Conservation (phyloP, 2,888 invertebrate species). For the Myopa testacea region DNA sequence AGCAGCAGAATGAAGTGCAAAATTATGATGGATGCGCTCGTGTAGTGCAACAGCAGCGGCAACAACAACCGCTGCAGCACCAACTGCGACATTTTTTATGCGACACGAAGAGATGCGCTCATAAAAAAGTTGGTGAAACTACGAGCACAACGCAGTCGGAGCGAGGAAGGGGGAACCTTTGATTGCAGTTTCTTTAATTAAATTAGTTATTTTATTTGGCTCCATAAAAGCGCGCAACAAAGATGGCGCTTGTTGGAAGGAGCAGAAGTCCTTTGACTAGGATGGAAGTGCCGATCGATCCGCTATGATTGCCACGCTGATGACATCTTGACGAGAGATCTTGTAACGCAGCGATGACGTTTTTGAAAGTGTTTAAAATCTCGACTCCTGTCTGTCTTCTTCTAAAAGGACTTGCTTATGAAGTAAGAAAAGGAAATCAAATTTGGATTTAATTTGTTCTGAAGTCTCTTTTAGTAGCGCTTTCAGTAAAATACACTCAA, state of each 20-base stretch:
- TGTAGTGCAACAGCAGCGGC: conserved; percentile 4
- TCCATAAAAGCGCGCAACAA: conserved; percentile 30
- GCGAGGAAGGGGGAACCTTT: conserved; percentile 35
- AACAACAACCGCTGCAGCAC: not conserved
- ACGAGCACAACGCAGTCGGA: not conserved
- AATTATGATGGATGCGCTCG: conserved; percentile 35
- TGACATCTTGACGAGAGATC: too few species aligned
- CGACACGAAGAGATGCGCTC: conserved; percentile 33
- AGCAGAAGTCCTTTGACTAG: not conserved
- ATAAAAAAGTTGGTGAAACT: conserved; percentile 36
- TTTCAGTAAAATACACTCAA: not conserved
- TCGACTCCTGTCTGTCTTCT: not conserved
- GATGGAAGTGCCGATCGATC: not conserved
- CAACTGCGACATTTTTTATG: conserved; percentile 36
- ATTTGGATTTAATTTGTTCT: not conserved
- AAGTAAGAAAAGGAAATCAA: not conserved
- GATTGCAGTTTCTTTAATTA: conserved; percentile 51
- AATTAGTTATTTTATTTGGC: conserved; percentile 48
- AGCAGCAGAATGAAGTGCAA: conserved; percentile 26
- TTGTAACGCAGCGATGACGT: not conserved
- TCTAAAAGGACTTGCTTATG: not conserved
- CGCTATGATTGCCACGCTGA: too few species aligned
- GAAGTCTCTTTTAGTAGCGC: not conserved
- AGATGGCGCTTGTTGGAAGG: not conserved
- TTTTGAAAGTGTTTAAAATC: not conserved